Evolutionary conservation across 2,797 vertebrate genomes (phyloP).

Genomic region (Psittacula echo): DNA sequence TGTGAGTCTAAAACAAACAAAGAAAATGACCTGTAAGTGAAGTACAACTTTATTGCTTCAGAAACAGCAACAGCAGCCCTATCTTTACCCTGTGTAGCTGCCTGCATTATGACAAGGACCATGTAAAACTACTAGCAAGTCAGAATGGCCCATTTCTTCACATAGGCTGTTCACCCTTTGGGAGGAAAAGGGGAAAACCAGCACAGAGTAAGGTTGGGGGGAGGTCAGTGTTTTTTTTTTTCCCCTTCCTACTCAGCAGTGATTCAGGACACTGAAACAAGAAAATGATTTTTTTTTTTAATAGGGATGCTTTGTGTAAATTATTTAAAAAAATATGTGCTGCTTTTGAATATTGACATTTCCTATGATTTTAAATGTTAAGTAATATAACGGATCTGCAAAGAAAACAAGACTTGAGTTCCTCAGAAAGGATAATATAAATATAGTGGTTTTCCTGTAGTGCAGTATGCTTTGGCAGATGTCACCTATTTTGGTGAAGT

Average conservation of each 20-base stretch:
- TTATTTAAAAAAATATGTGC: background rate
- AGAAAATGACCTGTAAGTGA: background rate
- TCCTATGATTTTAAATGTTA: background rate
- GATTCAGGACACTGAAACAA: constrained; percentile 5
- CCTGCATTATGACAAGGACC: rapidly evolving
- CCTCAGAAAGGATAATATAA: background rate
- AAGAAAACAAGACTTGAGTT: background rate
- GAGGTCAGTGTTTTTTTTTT: background rate
- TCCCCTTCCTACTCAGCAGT: background rate
- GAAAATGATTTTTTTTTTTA: constrained; percentile 12
- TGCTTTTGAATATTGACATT: background rate
- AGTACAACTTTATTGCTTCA: background rate
- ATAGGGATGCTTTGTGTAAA: background rate
- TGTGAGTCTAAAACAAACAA: background rate
- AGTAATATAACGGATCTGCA: background rate
- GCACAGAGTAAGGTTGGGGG: background rate
- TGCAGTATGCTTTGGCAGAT: background rate
- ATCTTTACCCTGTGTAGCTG: background rate
- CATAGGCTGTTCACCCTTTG: rapidly evolving
- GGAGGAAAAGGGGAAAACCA: background rate
- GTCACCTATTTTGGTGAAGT: background rate
- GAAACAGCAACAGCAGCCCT: background rate
- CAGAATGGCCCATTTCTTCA: background rate
- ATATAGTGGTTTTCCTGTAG: background rate
- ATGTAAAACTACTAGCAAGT: background rate